Evolutionary conservation across 1,140 invertebrate species (phyloP).

Genomic region (Drusus annulatus): DNA sequence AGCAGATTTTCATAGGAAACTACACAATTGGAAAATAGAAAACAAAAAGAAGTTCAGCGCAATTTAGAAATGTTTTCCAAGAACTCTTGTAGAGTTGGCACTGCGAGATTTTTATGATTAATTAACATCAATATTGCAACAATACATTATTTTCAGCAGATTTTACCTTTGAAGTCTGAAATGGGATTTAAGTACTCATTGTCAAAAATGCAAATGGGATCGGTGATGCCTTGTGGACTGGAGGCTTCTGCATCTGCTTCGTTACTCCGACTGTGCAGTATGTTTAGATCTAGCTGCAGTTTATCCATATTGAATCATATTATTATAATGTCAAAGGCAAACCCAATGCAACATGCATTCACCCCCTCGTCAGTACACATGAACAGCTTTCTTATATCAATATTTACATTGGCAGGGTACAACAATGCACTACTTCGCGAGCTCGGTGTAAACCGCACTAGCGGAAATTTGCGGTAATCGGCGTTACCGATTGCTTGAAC

Average conservation of each 20-base stretch:
- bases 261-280: conserved; percentile 32
- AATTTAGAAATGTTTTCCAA: too few relatives aligned
- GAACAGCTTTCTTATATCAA: conserved; percentile 21
- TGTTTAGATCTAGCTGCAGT: conserved; percentile 48
- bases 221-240: conserved; percentile 27
- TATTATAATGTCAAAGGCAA: not conserved
- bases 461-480: conserved; percentile 36
- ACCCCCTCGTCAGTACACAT: not conserved
- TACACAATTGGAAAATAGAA: too few relatives aligned
- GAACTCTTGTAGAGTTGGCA: too few relatives aligned
- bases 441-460: conserved; percentile 34
- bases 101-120: too few relatives aligned
- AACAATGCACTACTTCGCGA: conserved; percentile 27
- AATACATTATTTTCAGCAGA: not conserved
- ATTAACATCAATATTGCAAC: not conserved
- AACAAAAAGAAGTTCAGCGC: too few relatives aligned
- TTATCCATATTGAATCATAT: conserved; percentile 47
- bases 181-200: conserved; percentile 47
- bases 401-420: conserved; percentile 46
- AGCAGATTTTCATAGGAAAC: too few relatives aligned
- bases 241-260: conserved; percentile 28
- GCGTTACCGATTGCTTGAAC: conserved; percentile 27
- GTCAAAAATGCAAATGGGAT: conserved; percentile 48
- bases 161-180: conserved; percentile 52
- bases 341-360: not conserved